phyloP scores from a whole-genome alignment of 2,888 invertebrate species.

The Elmis aenea region DNA sequence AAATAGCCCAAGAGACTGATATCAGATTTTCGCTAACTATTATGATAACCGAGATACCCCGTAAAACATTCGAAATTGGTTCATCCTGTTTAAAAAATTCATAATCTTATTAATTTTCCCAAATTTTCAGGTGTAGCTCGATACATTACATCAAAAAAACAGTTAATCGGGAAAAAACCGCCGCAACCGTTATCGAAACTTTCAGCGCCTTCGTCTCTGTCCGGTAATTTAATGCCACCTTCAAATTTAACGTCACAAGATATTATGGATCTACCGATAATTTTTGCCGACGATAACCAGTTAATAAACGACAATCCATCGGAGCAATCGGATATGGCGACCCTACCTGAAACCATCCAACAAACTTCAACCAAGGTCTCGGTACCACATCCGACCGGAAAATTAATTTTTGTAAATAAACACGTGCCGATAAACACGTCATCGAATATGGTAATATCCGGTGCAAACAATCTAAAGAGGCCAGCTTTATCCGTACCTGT shows the following conservation, averaged over 20 bases:
- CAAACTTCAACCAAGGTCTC: conserved; percentile 1
- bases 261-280: conserved; percentile 61
- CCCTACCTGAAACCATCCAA: conserved; percentile 12
- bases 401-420: conserved; percentile 30
- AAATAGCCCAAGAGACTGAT: too few relatives aligned
- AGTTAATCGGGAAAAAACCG: conserved; percentile 33
- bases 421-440: conserved; percentile 14
- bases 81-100: neutral
- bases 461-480: conserved; percentile 21
- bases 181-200: conserved; percentile 28
- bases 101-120: conserved; percentile 1
- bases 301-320: conserved; percentile 33
- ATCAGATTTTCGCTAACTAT: too few relatives aligned
- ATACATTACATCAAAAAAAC: conserved; percentile 41
- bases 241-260: conserved; percentile 51
- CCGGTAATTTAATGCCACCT: conserved; percentile 36
- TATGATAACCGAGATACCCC: too few relatives aligned
- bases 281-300: conserved; percentile 57
- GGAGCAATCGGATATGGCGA: conserved; percentile 20
- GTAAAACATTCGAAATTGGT: too few relatives aligned
- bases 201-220: conserved; percentile 19
- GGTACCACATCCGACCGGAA: conserved; percentile 18
- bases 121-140: conserved; percentile 31
- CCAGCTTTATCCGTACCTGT: conserved; percentile 18
- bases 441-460: conserved; percentile 7